Base-by-base conservation (phyloP, 2,113 vertebrate species). In the Lutjanus erythropterus region DNA sequence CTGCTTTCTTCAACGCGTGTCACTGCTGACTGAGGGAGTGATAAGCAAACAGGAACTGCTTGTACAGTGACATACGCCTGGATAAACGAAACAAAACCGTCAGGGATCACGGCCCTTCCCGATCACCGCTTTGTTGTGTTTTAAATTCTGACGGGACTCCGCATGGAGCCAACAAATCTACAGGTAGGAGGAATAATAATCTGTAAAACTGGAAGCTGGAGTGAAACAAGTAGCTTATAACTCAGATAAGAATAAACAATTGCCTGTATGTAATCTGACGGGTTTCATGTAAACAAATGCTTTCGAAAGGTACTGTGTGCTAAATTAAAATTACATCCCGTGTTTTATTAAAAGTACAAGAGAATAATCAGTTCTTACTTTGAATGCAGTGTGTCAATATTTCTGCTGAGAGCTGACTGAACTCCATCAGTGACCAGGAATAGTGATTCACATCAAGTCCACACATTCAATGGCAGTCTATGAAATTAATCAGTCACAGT, bases 81-180 rank as follows among this genome's bases (percentile, higher is more conserved):
- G 9, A 44, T 23, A 68, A 80, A 74, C 79, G 68, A 84, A 84
- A 86, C 72, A 21, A 15, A 19, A 46, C 11, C 14, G 25, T 23
- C 3, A 2, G 23, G 29, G 52, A 76, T 41, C 80, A 6, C 35
- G 6, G n/a, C 8, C n/a, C n/a, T n/a, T n/a, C n/a, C n/a, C n/a
- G n/a, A n/a, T n/a, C n/a, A n/a, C n/a, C n/a, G n/a, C 33, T 69
- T 37, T 29, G 41, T 44, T 71, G 35, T 31, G 44, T 39, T 50
- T 71, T 62, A 31, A 11, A 10, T 15, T 68, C 9, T 6, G 2
- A 18, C 14, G 33, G 29, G 62, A 71, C 68, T 82, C 83, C 65
- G 4, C 37, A 95, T 95, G 94, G 94, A 95, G 69, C 93, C 92
- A 9, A 94, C 94, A 3, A 95, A 86, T 67, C 83, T 95, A 56